phyloP scores from a whole-genome alignment of 2,797 vertebrate species.

The Pseudochromis fuscus region DNA sequence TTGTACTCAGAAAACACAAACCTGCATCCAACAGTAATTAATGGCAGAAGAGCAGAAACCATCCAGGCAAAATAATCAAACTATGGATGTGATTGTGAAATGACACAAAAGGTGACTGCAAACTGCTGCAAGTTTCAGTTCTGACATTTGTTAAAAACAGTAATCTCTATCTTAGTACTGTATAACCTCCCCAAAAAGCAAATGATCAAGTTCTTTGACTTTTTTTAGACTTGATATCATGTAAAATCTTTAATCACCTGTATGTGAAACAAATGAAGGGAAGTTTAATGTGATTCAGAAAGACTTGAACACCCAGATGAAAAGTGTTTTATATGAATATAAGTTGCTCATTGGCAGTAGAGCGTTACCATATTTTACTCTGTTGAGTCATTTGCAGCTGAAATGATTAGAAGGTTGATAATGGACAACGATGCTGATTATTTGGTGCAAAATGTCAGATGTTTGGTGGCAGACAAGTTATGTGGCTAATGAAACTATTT shows the following conservation, averaged over 20 bases:
- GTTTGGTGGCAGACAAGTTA: neutral
- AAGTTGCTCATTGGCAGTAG: too few relatives aligned
- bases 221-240: too few relatives aligned
- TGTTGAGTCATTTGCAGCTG: neutral
- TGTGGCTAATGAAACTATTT: too few relatives aligned
- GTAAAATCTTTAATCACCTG: too few relatives aligned
- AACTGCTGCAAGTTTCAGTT: neutral
- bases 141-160: neutral
- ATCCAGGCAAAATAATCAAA: neutral
- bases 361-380: too few relatives aligned
- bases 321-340: too few relatives aligned
- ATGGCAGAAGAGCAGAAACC: neutral
- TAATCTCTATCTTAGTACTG: too few relatives aligned
- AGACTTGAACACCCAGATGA: too few relatives aligned
- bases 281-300: too few relatives aligned
- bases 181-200: too few relatives aligned
- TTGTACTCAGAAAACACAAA: neutral
- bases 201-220: too few relatives aligned
- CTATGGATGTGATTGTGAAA: neutral
- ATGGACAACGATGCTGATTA: neutral
- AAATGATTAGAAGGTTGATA: neutral
- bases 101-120: neutral
- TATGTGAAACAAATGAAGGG: too few relatives aligned
- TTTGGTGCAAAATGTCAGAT: neutral
- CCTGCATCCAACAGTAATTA: neutral